Conservation (phyloP, 2,888 invertebrate species). For the Macropis europaea region DNA sequence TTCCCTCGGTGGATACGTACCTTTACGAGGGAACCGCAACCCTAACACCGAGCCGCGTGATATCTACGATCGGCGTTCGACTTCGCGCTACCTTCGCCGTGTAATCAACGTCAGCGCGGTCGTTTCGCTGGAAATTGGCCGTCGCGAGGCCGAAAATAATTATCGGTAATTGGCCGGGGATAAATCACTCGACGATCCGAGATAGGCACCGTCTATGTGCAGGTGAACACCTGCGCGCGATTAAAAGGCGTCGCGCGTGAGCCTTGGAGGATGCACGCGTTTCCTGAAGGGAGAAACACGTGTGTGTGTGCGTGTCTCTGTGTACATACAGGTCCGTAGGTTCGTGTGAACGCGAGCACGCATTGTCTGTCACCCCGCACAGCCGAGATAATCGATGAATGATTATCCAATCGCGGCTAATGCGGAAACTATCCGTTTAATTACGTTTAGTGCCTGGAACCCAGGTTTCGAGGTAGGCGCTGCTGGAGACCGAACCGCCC, state of each 20-base stretch:
- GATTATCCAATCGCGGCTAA: slow-evolving; percentile 79
- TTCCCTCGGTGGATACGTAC: too few species aligned
- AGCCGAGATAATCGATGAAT: slow-evolving; percentile 77
- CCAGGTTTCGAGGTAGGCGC: slow-evolving; percentile 63
- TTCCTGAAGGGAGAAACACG: neutral
- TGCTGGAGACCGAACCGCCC: slow-evolving; percentile 36
- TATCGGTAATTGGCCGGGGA: slow-evolving; percentile 51
- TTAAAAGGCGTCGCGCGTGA: slow-evolving; percentile 34
- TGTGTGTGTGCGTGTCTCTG: too few species aligned
- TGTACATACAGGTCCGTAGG: too few species aligned
- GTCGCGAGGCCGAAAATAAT: slow-evolving; percentile 50
- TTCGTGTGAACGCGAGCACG: slow-evolving; percentile 17
- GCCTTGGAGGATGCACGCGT: neutral
- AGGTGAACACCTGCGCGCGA: slow-evolving; percentile 36
- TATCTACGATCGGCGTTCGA: slow-evolving; percentile 37
- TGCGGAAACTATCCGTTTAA: slow-evolving; percentile 79
- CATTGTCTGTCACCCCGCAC: slow-evolving; percentile 64
- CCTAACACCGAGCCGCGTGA: too few species aligned
- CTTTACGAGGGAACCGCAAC: too few species aligned
- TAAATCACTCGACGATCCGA: slow-evolving; percentile 50
- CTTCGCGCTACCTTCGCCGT: slow-evolving; percentile 19
- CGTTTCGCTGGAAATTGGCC: slow-evolving; percentile 34
- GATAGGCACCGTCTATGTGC: slow-evolving; percentile 27
- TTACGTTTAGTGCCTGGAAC: slow-evolving; percentile 76
- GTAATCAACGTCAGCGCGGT: slow-evolving; percentile 45